These are phyloP conservation scores for Sternarchorhynchus goeldii DNA, from an alignment of 2,797 vertebrate genomes.

Conservation along the genomic window DNA sequence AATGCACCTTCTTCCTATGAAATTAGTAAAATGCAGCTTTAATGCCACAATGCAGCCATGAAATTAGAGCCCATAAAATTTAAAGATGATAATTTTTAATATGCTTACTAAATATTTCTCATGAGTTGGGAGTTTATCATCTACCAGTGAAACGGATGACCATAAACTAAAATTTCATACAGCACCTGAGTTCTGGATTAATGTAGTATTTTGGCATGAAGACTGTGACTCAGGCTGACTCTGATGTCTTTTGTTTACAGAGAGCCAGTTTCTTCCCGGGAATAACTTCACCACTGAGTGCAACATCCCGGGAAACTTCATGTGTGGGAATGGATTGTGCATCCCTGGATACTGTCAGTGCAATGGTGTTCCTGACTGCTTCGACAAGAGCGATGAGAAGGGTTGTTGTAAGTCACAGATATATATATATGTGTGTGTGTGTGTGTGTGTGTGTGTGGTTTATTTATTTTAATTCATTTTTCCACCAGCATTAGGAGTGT, in stretches of 20 bases:
- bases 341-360: conserved; percentile 93
- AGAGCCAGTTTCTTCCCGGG: conserved; percentile 90
- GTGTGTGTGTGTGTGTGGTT: no score
- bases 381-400: conserved; percentile 93
- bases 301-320: conserved; percentile 96
- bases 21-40: no score
- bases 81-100: not conserved
- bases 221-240: not conserved
- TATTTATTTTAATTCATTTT: not conserved
- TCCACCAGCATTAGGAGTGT: conserved; percentile 39
- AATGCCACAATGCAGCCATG: no score
- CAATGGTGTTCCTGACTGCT: conserved; percentile 90
- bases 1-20: no score
- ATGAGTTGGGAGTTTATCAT: no score
- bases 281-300: conserved; percentile 95
- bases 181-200: not conserved
- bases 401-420: conserved; percentile 88
- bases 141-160: not conserved
- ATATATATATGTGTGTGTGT: not conserved
- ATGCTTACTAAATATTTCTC: not conserved
- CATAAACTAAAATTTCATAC: not conserved
- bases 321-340: conserved; percentile 92
- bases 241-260: conserved; percentile 67
- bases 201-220: not conserved
- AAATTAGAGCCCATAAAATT: not conserved